These are phyloP conservation scores for Grallaria varia DNA, from an alignment of 2,113 vertebrate genomes.

Conservation along the genomic window DNA sequence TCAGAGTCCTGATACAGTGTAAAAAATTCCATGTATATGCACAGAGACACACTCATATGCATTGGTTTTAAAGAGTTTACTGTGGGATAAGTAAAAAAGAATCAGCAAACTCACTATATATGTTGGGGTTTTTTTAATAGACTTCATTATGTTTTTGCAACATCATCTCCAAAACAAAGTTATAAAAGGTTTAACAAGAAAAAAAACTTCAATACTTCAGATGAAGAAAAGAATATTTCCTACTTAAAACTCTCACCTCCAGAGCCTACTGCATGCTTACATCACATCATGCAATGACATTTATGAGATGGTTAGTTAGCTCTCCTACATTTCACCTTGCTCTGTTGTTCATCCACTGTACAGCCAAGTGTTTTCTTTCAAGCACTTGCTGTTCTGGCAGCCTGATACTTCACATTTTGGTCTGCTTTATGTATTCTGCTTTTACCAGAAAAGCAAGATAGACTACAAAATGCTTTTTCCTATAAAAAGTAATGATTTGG, in stretches of 20 bases:
- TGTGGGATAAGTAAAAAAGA: neutral
- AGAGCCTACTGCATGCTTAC: neutral
- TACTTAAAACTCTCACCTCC: neutral
- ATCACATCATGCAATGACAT: neutral
- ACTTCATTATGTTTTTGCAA: neutral
- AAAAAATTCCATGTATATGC: neutral
- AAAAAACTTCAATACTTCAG: neutral
- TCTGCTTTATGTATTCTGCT: neutral
- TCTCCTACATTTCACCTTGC: neutral
- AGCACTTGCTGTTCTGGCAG: neutral
- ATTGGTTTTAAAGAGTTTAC: neutral
- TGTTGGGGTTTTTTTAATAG: neutral
- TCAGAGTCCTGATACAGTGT: neutral
- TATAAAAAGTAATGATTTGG: neutral
- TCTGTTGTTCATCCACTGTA: neutral
- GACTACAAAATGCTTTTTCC: neutral
- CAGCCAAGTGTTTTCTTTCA: neutral
- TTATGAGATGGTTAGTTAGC: neutral
- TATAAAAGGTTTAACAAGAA: neutral
- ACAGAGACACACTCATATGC: accelerated
- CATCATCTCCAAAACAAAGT: neutral
- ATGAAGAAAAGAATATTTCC: neutral
- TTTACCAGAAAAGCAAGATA: neutral
- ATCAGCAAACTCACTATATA: neutral
- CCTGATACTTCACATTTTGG: neutral